Conservation (phyloP, 2,888 invertebrate species). For the Phyto melanocephala region DNA sequence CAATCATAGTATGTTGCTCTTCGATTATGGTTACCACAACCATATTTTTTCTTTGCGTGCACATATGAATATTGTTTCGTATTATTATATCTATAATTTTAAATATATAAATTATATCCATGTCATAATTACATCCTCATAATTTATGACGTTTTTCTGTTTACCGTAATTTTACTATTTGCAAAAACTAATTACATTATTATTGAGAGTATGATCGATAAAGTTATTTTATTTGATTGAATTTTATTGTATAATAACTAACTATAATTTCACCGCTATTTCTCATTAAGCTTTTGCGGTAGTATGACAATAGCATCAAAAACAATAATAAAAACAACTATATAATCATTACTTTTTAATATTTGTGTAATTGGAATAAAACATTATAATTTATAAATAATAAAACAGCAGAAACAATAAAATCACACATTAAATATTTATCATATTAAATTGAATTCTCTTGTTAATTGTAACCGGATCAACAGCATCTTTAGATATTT, state of each 20-base stretch:
- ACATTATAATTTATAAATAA: constrained; percentile 40
- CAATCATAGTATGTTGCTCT: too few species aligned
- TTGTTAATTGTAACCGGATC: constrained; percentile 41
- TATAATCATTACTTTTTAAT: background rate
- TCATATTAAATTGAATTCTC: constrained; percentile 41
- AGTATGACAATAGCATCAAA: background rate
- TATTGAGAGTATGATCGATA: background rate
- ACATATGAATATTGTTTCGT: too few species aligned
- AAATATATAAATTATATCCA: constrained; percentile 16
- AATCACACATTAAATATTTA: constrained; percentile 40
- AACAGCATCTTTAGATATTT: constrained; percentile 18
- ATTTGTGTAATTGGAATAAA: constrained; percentile 3
- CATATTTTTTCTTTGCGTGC: too few species aligned
- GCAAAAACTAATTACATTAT: constrained; percentile 32
- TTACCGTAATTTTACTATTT: constrained; percentile 1
- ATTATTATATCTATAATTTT: too few species aligned
- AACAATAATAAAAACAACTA: background rate
- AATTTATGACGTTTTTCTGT: background rate
- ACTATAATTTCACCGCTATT: constrained; percentile 38
- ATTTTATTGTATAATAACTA: constrained; percentile 6
- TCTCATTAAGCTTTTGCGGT: constrained; percentile 25
- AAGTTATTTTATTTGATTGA: constrained; percentile 7
- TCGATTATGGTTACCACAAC: too few species aligned
- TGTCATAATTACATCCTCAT: constrained; percentile 36
- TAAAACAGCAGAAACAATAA: constrained; percentile 16